Evolutionary conservation across 2,113 vertebrate genomes (phyloP), one percentile per base, ranked within the genome.

Genomic region (Rhagologus leucostigma): DNA sequence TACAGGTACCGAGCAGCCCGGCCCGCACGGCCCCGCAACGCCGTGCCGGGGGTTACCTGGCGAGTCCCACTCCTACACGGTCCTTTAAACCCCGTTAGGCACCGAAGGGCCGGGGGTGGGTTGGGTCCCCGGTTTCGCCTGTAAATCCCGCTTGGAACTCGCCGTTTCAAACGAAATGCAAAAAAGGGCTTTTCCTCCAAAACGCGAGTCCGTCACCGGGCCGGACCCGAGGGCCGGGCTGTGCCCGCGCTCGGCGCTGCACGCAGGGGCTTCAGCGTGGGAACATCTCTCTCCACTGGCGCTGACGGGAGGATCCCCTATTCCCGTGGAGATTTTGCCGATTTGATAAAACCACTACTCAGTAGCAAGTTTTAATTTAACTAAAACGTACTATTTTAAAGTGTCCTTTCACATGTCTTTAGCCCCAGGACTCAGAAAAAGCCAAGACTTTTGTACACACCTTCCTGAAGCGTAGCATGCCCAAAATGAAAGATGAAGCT

Each of bases 381-480:
- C 41, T 17, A 23, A 21, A 19, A 18, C 3, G 1, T 32, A 1
- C 3, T 27, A 0, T 26, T 62, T 42, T 64, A 12, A 64, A 52
- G n/a, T 6, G 1, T 78, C 11, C n/a, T 32, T 79, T 35, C 21
- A 30, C 39, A 1, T 60, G 1, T n/a, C 5, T 42, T n/a, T 29
- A 98, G 99, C 94, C 96, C 52, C 90, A 93, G 23, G 78, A 41
- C 56, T 41, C 53, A 13, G 88, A 84, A 24, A 91, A 97, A 70
- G 98, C 99, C 0, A 95, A 91, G 55, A 96, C 96, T 0, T 99
- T 99, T 76, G 98, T 99, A 3, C 94, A 87, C 11, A 96, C 98
- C 2, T 99, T 99, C 95, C 97, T 99, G 93, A 98, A 93, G 92
- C 98, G 90, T 2, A 98, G 98, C 44, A 44, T 98, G 46, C 98